A percentile compares a stretch with the other conserved stretches of the same genome.
Evolutionary conservation across 2,113 vertebrate species (phyloP).

Genomic region (Tragelaphus scriptus): DNA sequence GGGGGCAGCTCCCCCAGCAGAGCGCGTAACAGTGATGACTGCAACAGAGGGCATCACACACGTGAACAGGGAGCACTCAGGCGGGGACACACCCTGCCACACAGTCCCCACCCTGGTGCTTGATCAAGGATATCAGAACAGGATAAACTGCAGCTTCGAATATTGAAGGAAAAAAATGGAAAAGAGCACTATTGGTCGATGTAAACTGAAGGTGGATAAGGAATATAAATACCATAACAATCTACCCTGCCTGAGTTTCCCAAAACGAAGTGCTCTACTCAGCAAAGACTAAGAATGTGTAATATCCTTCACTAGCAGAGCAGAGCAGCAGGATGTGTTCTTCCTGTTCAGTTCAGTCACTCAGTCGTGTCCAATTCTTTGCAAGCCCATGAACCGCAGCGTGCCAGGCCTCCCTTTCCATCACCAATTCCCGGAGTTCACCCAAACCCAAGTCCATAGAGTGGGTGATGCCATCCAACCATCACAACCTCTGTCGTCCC

Average conservation of each 20-base stretch:
- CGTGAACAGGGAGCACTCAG: rapidly evolving
- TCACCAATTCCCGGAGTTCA: too few relatives aligned
- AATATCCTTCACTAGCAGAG: not conserved
- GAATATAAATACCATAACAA: not conserved
- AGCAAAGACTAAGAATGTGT: not conserved
- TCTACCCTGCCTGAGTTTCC: not conserved
- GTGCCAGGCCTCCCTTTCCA: too few relatives aligned
- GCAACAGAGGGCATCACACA: constrained; percentile 66
- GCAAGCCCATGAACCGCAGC: too few relatives aligned
- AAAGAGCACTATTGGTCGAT: not conserved
- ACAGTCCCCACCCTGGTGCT: too few relatives aligned
- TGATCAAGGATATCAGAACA: rapidly evolving
- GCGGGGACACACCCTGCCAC: rapidly evolving
- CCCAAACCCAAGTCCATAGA: too few relatives aligned
- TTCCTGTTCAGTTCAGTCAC: too few relatives aligned
- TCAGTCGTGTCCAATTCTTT: too few relatives aligned
- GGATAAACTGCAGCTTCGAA: not conserved
- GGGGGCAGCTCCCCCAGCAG: too few relatives aligned
- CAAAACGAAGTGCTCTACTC: not conserved
- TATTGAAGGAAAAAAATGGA: rapidly evolving
- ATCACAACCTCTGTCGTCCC: too few relatives aligned
- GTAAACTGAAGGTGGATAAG: not conserved
- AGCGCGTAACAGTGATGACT: too few relatives aligned
- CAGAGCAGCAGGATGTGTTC: rapidly evolving
- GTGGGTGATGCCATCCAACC: too few relatives aligned